These are phyloP conservation scores for Chrysopa pallens DNA, from an alignment of 1,140 invertebrate species.

Conservation along the genomic window DNA sequence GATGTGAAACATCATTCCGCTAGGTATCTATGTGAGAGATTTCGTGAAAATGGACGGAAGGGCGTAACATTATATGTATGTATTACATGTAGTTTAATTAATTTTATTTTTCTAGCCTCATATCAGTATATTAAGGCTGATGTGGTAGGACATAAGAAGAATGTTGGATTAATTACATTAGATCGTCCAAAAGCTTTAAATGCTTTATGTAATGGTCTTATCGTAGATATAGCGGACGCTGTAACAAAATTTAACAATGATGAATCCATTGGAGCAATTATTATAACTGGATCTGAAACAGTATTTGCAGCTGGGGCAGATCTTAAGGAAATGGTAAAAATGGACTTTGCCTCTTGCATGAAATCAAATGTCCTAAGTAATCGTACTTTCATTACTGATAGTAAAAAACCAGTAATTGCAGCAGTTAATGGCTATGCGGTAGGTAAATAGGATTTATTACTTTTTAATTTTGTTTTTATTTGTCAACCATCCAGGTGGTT, in stretches of 20 bases:
- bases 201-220: conserved; percentile 80
- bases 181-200: conserved; percentile 92
- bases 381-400: conserved; percentile 61
- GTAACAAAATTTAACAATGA: conserved; percentile 61
- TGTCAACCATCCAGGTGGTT: no score
- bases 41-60: no score
- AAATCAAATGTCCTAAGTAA: conserved; percentile 53
- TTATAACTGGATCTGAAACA: conserved; percentile 89
- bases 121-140: conserved; percentile 71
- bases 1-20: no score
- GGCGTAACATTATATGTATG: no score
- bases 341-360: conserved; percentile 54
- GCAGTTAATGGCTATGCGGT: conserved; percentile 97
- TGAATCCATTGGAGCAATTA: conserved; percentile 58
- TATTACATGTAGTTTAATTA: no score
- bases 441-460: conserved; percentile 21
- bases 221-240: conserved; percentile 63
- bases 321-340: conserved; percentile 90
- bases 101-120: conserved; percentile 19
- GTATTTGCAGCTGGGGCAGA: conserved; percentile 96
- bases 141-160: conserved; percentile 64
- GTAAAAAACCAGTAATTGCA: conserved; percentile 88
- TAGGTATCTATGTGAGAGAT: no score
- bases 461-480: no score
- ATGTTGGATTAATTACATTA: conserved; percentile 80